Base-by-base conservation (phyloP, 2,888 invertebrate genomes). In the Petrolisthes manimaculis region DNA sequence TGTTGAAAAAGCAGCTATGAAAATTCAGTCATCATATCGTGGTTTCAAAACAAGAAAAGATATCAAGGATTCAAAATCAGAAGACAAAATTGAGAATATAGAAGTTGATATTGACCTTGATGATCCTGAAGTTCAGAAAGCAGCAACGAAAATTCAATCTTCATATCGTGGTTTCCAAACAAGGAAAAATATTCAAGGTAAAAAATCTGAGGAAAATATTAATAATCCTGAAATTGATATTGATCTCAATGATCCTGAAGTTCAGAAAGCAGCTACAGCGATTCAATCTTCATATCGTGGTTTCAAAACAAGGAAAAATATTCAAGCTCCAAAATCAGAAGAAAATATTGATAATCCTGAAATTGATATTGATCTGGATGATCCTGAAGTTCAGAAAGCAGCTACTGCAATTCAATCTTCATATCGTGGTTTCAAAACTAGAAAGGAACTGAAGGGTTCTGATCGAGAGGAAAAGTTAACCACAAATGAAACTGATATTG, bases 301-400 rank as follows among this genome's bases (percentile, higher is more conserved):
- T 0, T 83, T 71, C 54, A 83, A 83, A 83, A 83, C 83, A 0
- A 83, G 83, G 71, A 67, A 83, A 80, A 24, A 80, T 21, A 8
- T 80, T 21, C n/a, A 56, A 1, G 2, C 37, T n/a, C 51, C 21
- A 1, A n/a, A 53, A 9, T 18, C 4, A n/a, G 9, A 53, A 9
- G 54, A 24, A 24, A 54, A 24, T 4, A 14, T 69, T 21, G 24
- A 5, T 6, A 67, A n/a, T 5, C n/a, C 67, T n/a, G 80, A 69
- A 18, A 61, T 61, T 55, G 74, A 55, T 37, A 54, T 75, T 24
- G 83, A 84, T 55, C 53, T 86, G 18, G 71, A 21, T 21, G 71
- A 71, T n/a, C 71, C 71, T 71, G 71, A 71, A 71, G 71, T 71
- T 18, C n/a, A 71, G 21, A 71, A 71, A n/a, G 71, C 71, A 71